A percentile compares a stretch with the other conserved stretches of the same genome.
Conservation (phyloP, 2,888 invertebrate genomes). For the Synanthedon andrenaeformis region DNA sequence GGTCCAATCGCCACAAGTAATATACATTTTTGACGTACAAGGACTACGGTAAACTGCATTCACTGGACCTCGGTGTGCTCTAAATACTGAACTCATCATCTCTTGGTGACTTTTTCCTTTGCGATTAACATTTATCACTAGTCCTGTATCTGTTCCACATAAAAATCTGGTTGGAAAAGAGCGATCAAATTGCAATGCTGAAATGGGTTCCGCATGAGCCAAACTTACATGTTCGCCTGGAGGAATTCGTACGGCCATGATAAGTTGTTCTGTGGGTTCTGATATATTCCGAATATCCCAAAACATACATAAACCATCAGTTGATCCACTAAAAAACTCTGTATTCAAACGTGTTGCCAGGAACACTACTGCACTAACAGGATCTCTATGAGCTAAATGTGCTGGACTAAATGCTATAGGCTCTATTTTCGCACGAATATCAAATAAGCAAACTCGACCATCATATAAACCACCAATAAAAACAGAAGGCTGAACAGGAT, state of each 20-base stretch:
- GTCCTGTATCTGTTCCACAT: slow-evolving; percentile 42
- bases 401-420: slow-evolving; percentile 75
- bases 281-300: slow-evolving; percentile 76
- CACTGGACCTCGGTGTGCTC: slow-evolving; percentile 70
- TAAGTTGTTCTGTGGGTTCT: slow-evolving; percentile 67
- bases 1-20: slow-evolving; percentile 76
- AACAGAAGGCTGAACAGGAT: slow-evolving; percentile 21
- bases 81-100: slow-evolving; percentile 67
- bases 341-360: slow-evolving; percentile 67
- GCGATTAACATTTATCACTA: slow-evolving; percentile 72
- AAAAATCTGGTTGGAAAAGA: slow-evolving; percentile 72
- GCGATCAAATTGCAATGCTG: slow-evolving; percentile 75
- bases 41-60: slow-evolving; percentile 74
- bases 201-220: slow-evolving; percentile 68
- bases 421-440: slow-evolving; percentile 77
- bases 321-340: slow-evolving; percentile 72
- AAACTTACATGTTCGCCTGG: slow-evolving; percentile 56
- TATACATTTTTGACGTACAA: slow-evolving; percentile 74
- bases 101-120: slow-evolving; percentile 75
- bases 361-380: slow-evolving; percentile 67
- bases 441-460: slow-evolving; percentile 71
- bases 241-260: slow-evolving; percentile 64
- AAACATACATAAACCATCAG: slow-evolving; percentile 73
- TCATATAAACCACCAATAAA: slow-evolving; percentile 35
- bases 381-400: slow-evolving; percentile 48